phyloP scores from a whole-genome alignment of 2,888 invertebrate species.

The Altica lythri region DNA sequence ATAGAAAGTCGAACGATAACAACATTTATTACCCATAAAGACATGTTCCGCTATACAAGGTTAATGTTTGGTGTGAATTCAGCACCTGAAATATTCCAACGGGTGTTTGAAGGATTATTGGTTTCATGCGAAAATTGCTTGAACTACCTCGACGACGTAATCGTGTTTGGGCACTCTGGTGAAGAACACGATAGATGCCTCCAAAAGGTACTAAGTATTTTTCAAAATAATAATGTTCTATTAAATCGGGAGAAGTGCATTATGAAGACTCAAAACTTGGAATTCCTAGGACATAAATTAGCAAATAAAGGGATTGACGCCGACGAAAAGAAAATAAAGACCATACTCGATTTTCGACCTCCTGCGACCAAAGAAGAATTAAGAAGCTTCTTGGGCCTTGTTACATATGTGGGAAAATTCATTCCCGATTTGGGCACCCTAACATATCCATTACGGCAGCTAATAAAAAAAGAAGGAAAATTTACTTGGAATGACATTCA shows the following conservation, averaged over 20 bases:
- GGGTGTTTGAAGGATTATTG: conserved; percentile 43
- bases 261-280: conserved; percentile 24
- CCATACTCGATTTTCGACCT: conserved; percentile 31
- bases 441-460: too few relatives aligned
- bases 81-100: conserved; percentile 44
- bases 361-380: conserved; percentile 40
- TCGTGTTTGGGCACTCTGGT: conserved; percentile 43
- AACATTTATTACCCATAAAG: conserved; percentile 37
- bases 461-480: too few relatives aligned
- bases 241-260: conserved; percentile 33
- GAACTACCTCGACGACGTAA: conserved; percentile 44
- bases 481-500: too few relatives aligned
- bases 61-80: conserved; percentile 51
- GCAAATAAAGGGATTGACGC: conserved; percentile 40
- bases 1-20: conserved; percentile 31
- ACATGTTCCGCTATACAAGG: conserved; percentile 46
- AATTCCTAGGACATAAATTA: conserved; percentile 45
- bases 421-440: too few relatives aligned
- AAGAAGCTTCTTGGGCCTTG: conserved; percentile 38
- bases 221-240: conserved; percentile 27
- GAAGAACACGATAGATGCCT: conserved; percentile 36
- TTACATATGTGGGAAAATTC: conserved; percentile 37
- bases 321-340: conserved; percentile 21
- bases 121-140: conserved; percentile 41
- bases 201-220: conserved; percentile 17